phyloP scores from a whole-genome alignment of 2,797 vertebrate species.

The Trichosurus vulpecula region DNA sequence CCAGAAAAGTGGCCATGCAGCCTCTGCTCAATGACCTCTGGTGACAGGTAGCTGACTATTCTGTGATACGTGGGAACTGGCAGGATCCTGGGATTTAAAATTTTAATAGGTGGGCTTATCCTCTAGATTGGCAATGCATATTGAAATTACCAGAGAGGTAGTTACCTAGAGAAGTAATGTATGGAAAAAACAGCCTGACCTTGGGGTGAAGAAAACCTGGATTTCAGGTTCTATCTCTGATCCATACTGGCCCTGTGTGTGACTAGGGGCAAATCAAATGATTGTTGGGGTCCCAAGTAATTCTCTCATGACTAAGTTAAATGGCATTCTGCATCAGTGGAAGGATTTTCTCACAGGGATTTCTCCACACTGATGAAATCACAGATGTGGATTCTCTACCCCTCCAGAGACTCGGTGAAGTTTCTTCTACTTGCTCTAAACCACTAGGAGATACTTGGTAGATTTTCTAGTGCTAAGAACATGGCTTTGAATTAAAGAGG shows the following conservation, averaged over 20 bases:
- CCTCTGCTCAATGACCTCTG: not conserved
- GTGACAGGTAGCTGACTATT: not conserved
- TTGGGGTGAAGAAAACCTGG: not conserved
- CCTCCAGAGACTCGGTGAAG: not conserved
- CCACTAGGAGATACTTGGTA: rapidly evolving
- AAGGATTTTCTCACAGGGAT: not conserved
- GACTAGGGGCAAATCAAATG: not conserved
- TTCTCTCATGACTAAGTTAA: not conserved
- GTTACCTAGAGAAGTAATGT: not conserved
- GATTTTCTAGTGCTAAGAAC: rapidly evolving
- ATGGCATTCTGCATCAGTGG: not conserved
- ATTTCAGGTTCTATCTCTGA: not conserved
- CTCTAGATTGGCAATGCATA: not conserved
- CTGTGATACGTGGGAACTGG: not conserved
- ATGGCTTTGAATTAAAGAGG: not conserved
- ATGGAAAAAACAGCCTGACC: not conserved
- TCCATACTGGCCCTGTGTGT: not conserved
- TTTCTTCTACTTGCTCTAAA: rapidly evolving
- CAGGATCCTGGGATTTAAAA: not conserved
- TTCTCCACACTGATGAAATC: not conserved
- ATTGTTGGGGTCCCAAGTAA: not conserved
- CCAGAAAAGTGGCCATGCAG: not conserved
- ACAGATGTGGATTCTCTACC: not conserved
- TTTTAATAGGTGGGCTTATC: not conserved
- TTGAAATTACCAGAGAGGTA: not conserved